These are phyloP conservation scores for Diabrotica balteata DNA, from an alignment of 2,888 invertebrate species.

Conservation along the genomic window DNA sequence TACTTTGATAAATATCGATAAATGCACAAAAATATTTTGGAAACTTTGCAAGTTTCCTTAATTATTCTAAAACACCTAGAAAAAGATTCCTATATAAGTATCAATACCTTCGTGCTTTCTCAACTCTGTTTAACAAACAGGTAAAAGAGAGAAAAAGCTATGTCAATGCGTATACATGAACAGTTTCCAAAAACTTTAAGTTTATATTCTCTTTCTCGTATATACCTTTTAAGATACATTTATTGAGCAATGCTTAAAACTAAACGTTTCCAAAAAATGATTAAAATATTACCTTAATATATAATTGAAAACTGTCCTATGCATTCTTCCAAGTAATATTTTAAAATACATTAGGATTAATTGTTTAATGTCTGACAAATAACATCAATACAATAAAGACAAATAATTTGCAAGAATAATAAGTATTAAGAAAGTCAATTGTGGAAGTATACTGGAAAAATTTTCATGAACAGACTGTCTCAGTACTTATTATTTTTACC, in stretches of 20 bases:
- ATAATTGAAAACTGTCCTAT: neutral
- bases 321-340: neutral
- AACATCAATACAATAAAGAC: neutral
- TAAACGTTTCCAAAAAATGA: neutral
- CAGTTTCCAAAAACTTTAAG: too few relatives aligned
- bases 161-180: neutral
- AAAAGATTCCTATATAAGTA: conserved; percentile 3
- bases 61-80: conserved; percentile 18
- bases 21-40: conserved; percentile 12
- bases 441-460: too few relatives aligned
- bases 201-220: too few relatives aligned
- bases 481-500: too few relatives aligned
- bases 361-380: neutral
- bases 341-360: conserved; percentile 6
- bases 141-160: conserved; percentile 28
- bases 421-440: neutral
- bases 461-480: too few relatives aligned
- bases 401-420: neutral
- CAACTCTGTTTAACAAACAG: conserved; percentile 25
- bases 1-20: conserved; percentile 15
- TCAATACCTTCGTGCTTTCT: conserved; percentile 14
- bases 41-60: conserved; percentile 3
- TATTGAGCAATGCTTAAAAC: neutral
- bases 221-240: too few relatives aligned
- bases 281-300: neutral